Evolutionary conservation across 2,113 vertebrate genomes (phyloP).

Genomic region (Oxygymnocypris stewartii): DNA sequence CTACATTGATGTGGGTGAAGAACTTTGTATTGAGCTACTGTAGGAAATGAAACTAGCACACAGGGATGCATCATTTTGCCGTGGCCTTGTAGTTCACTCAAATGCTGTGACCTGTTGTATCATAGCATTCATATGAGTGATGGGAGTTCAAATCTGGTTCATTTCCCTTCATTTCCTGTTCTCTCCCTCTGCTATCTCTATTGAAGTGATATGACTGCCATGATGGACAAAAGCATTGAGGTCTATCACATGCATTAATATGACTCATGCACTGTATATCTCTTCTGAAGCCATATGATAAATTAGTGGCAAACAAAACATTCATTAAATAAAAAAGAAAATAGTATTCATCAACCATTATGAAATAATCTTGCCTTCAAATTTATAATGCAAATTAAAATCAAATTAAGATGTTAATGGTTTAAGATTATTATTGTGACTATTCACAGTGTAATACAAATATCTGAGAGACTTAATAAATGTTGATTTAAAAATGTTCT

Average conservation of each 20-base stretch:
- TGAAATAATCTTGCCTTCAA: neutral
- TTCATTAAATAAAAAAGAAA: neutral
- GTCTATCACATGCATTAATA: neutral
- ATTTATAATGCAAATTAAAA: neutral
- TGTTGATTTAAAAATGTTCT: neutral
- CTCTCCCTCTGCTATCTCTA: neutral
- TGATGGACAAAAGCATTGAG: neutral
- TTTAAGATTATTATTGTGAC: neutral
- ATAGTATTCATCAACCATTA: neutral
- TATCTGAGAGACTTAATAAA: neutral
- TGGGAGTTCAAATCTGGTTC: slow-evolving; percentile 14
- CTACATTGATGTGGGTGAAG: slow-evolving; percentile 5
- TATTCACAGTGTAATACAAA: neutral
- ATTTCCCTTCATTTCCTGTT: slow-evolving; percentile 5
- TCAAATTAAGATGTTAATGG: neutral
- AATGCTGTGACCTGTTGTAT: slow-evolving; percentile 7
- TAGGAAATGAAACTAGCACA: slow-evolving; percentile 1
- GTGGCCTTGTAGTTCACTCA: neutral
- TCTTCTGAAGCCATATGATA: neutral
- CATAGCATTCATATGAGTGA: slow-evolving; percentile 3
- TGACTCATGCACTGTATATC: neutral
- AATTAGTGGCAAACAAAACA: neutral
- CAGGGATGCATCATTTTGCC: neutral
- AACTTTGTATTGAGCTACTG: neutral
- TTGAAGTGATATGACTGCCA: neutral